These are phyloP conservation scores for Ammodytes marinus DNA, from an alignment of 2,113 vertebrate species.

Conservation along the genomic window DNA sequence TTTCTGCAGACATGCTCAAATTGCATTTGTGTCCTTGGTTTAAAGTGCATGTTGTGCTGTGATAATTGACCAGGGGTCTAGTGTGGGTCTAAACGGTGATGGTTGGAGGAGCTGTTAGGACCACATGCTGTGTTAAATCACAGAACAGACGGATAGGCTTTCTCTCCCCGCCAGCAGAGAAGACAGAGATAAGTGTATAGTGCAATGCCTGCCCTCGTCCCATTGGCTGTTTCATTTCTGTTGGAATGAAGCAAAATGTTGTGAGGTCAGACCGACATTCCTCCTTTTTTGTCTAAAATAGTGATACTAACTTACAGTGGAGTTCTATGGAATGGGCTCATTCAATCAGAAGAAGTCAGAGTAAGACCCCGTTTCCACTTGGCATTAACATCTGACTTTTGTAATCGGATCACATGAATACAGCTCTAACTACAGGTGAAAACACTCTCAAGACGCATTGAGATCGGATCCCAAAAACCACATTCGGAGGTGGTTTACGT, in stretches of 20 bases:
- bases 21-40: conserved; percentile 7
- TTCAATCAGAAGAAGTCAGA: neutral
- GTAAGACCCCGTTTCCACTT: neutral
- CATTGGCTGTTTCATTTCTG: neutral
- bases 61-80: conserved; percentile 5
- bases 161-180: neutral
- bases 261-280: neutral
- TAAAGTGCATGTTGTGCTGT: neutral
- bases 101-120: neutral
- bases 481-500: too few species aligned
- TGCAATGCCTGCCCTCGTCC: neutral
- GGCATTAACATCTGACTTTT: too few species aligned
- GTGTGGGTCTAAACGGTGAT: neutral
- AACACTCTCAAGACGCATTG: too few species aligned
- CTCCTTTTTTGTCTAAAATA: neutral
- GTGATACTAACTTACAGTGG: neutral
- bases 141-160: neutral
- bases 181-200: neutral
- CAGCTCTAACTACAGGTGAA: too few species aligned
- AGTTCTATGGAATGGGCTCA: neutral
- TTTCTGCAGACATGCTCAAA: neutral
- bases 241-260: neutral
- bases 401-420: too few species aligned
- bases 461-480: too few species aligned
- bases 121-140: conserved; percentile 28